These are phyloP conservation scores for Hemiscyllium ocellatum DNA, from an alignment of 2,113 vertebrate species.

Conservation along the genomic window DNA sequence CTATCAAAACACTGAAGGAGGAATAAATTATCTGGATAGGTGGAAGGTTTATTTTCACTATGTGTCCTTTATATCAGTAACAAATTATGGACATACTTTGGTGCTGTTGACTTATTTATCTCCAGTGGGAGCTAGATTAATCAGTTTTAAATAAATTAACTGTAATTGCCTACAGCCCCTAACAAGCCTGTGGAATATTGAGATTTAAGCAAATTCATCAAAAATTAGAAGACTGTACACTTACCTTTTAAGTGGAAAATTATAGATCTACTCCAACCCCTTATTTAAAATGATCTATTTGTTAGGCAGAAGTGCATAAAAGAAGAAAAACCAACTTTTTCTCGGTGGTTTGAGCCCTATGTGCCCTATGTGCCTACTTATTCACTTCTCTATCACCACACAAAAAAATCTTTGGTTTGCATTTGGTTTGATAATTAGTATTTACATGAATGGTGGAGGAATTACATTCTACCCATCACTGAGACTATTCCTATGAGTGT, in stretches of 20 bases:
- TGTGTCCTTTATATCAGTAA: conserved; percentile 8
- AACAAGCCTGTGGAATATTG: not conserved
- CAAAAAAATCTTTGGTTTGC: not conserved
- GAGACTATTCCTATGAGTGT: not conserved
- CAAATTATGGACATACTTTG: conserved; percentile 22
- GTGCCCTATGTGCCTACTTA: not conserved
- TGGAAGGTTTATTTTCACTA: conserved; percentile 3
- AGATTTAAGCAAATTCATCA: not conserved
- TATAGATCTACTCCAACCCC: not conserved
- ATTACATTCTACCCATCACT: not conserved
- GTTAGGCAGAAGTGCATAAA: not conserved
- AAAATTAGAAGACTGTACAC: not conserved
- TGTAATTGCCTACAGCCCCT: not conserved
- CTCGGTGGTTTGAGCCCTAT: not conserved
- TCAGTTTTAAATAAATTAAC: conserved; percentile 24
- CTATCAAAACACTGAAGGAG: conserved; percentile 1
- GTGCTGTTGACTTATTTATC: not conserved
- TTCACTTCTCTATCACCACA: not conserved
- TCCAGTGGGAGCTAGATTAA: conserved; percentile 26
- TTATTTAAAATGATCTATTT: not conserved
- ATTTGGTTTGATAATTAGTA: not conserved
- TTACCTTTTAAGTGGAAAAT: not conserved
- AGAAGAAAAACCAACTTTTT: not conserved
- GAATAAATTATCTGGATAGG: not conserved
- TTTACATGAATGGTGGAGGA: not conserved